These are phyloP conservation scores for Oryzias woworae DNA, from an alignment of 2,113 vertebrate species.

Conservation along the genomic window DNA sequence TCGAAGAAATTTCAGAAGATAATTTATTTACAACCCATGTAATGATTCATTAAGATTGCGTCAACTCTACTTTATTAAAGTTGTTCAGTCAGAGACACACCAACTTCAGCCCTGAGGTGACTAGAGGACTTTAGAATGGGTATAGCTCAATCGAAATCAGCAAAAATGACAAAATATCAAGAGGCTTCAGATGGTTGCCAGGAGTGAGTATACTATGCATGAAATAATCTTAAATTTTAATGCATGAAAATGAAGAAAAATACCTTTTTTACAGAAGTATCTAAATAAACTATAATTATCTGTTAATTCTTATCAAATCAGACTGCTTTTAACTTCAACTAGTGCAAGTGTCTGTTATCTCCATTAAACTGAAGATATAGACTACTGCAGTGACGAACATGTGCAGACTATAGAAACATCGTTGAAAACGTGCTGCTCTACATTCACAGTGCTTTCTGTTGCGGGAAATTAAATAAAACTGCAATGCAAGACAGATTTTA, in stretches of 20 bases:
- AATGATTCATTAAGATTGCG: slow-evolving; percentile 29
- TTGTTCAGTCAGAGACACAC: background rate
- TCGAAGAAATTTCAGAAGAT: slow-evolving; percentile 20
- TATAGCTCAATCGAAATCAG: background rate
- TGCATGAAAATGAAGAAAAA: background rate
- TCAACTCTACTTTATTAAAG: background rate
- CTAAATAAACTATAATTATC: too few relatives aligned
- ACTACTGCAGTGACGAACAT: too few relatives aligned
- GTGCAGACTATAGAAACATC: too few relatives aligned
- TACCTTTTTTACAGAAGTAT: background rate
- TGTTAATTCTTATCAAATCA: too few relatives aligned
- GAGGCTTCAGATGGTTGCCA: background rate
- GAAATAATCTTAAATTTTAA: background rate
- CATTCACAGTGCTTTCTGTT: too few relatives aligned
- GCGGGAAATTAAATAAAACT: too few relatives aligned
- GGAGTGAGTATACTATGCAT: slow-evolving; percentile 15
- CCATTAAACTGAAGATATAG: too few relatives aligned
- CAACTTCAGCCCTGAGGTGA: background rate
- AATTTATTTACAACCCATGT: slow-evolving; percentile 36
- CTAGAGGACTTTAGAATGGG: slow-evolving; percentile 11
- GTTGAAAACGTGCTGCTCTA: too few relatives aligned
- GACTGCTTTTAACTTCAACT: too few relatives aligned
- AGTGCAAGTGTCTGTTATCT: too few relatives aligned
- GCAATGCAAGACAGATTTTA: too few relatives aligned
- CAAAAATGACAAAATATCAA: background rate